phyloP scores from a whole-genome alignment of 2,113 vertebrate genomes.

The Panthera tigris region DNA sequence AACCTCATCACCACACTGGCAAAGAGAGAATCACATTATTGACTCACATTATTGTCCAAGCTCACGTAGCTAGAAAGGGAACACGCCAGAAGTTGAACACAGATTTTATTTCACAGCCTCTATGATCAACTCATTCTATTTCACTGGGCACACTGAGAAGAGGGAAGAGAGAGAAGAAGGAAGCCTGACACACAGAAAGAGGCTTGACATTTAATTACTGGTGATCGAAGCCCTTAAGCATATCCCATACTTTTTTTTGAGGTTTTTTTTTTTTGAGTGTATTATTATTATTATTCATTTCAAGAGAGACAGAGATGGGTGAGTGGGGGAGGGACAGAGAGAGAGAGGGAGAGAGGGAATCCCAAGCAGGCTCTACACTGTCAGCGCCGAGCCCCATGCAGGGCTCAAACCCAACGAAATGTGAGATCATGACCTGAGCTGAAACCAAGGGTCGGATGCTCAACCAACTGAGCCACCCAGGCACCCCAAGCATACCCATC shows the following conservation, averaged over 20 bases:
- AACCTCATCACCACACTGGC: not conserved
- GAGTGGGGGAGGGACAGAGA: too few species aligned
- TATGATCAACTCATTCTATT: not conserved
- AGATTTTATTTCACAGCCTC: conserved; percentile 1
- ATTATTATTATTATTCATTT: too few species aligned
- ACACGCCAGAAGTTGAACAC: not conserved
- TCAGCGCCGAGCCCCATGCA: too few species aligned
- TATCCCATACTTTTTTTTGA: not conserved
- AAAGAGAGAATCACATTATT: not conserved
- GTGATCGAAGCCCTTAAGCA: not conserved
- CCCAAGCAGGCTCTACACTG: too few species aligned
- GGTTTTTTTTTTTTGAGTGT: too few species aligned
- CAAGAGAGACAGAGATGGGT: too few species aligned
- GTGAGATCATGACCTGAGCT: too few species aligned
- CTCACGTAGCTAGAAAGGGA: not conserved
- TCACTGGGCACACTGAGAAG: not conserved
- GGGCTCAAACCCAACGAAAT: too few species aligned
- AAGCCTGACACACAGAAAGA: not conserved
- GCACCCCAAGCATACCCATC: not conserved
- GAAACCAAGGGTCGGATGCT: too few species aligned
- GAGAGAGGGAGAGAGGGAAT: too few species aligned
- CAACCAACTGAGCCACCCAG: too few species aligned
- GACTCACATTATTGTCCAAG: not conserved
- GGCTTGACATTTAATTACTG: not conserved
- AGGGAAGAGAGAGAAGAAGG: accelerated